Evolutionary conservation across 2,888 invertebrate genomes (phyloP).

Genomic region (Cheilosia vulpina): DNA sequence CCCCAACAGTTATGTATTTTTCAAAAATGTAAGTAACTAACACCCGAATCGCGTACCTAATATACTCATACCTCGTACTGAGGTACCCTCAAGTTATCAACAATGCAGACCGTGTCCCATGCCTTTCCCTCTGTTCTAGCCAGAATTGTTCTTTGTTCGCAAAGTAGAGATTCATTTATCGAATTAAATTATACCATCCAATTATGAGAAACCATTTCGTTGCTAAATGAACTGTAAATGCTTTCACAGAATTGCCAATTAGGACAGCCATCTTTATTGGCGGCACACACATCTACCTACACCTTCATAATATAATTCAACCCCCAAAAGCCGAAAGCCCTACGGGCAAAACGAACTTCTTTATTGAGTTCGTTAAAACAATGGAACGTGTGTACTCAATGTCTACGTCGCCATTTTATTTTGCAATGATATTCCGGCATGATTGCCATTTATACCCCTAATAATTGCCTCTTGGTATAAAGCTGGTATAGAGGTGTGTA

Average conservation of each 20-base stretch:
- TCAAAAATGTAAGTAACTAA: too few species aligned
- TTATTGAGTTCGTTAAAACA: slow-evolving; percentile 56
- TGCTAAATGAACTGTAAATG: slow-evolving; percentile 60
- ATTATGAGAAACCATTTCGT: slow-evolving; percentile 43
- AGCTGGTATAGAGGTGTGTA: background rate
- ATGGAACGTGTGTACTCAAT: slow-evolving; percentile 34
- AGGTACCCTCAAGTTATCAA: background rate
- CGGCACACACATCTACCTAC: slow-evolving; percentile 31
- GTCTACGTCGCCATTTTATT: slow-evolving; percentile 65
- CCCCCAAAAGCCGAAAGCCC: slow-evolving; percentile 52
- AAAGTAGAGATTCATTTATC: slow-evolving; percentile 7
- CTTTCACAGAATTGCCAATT: slow-evolving; percentile 61
- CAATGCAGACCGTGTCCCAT: background rate
- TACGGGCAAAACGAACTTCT: slow-evolving; percentile 62
- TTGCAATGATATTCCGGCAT: slow-evolving; percentile 21
- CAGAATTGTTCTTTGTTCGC: background rate
- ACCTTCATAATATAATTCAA: slow-evolving; percentile 31
- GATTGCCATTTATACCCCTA: slow-evolving; percentile 67
- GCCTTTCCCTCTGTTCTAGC: background rate
- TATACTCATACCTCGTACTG: too few species aligned
- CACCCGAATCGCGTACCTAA: too few species aligned
- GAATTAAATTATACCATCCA: slow-evolving; percentile 53
- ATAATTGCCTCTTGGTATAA: slow-evolving; percentile 62
- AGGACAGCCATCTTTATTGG: slow-evolving; percentile 64
- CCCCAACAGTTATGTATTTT: too few species aligned